phyloP scores from a whole-genome alignment of 2,113 vertebrate genomes.

The Apaloderma vittatum region DNA sequence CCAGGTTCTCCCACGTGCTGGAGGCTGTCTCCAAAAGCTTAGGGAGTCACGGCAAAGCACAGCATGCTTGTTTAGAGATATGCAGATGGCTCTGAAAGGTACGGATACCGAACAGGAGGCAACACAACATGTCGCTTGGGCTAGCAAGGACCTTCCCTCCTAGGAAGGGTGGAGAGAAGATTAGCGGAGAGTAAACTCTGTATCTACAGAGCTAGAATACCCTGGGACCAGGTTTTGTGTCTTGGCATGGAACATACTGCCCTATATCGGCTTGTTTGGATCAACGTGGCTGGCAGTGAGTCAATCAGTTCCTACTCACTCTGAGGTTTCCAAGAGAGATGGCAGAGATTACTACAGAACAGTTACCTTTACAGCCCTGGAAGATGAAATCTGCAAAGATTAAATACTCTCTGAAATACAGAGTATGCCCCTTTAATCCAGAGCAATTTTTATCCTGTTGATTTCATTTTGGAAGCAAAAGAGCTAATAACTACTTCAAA shows the following conservation, averaged over 20 bases:
- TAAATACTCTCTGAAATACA: not conserved
- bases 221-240: not conserved
- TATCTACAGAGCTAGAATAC: not conserved
- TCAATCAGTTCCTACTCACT: not conserved
- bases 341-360: not conserved
- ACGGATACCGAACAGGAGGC: not conserved
- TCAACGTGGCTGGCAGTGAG: accelerated
- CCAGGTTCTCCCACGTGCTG: not conserved
- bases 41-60: not conserved
- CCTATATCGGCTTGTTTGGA: not conserved
- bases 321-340: not conserved
- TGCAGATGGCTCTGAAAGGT: not conserved
- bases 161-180: not conserved
- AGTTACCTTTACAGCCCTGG: not conserved
- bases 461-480: not conserved
- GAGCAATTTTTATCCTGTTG: not conserved
- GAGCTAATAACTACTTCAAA: constrained; percentile 35
- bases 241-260: accelerated
- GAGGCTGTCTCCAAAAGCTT: not conserved
- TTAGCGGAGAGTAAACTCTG: not conserved
- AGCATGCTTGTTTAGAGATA: not conserved
- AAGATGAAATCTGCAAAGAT: not conserved
- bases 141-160: not conserved
- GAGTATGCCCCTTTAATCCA: not conserved
- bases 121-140: not conserved